A percentile compares a stretch with the other conserved stretches of the same genome.
Evolutionary conservation across 1,140 invertebrate species (phyloP).

Genomic region (Pseudomyrmex pallidus): DNA sequence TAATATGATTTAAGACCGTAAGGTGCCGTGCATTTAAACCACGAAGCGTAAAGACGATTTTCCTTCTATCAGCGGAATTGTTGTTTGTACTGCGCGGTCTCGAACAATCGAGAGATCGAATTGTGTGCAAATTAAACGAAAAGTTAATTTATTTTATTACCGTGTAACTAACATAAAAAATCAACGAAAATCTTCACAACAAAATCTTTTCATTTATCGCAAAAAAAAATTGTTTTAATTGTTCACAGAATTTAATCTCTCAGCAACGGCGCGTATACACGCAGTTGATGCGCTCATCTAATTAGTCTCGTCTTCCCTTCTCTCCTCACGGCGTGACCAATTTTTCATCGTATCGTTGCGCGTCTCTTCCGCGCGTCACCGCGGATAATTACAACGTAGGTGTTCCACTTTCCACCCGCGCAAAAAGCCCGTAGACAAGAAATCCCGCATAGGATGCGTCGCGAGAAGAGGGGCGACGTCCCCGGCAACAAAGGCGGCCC

Average conservation of each 20-base stretch:
- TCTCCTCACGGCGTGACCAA: neutral
- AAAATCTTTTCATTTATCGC: too few species aligned
- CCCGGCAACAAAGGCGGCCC: conserved; percentile 63
- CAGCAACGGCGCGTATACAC: neutral
- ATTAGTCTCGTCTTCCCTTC: neutral
- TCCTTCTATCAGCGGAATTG: neutral
- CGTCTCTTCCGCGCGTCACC: neutral
- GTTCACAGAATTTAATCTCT: neutral
- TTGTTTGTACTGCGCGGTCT: neutral
- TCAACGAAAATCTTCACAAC: too few species aligned
- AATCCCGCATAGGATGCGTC: conserved; percentile 42
- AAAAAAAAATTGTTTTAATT: too few species aligned
- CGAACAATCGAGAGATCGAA: neutral
- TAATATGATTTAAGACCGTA: conserved; percentile 72
- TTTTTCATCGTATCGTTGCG: neutral
- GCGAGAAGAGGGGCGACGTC: conserved; percentile 32
- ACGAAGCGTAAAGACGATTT: conserved; percentile 15
- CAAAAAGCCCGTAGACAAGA: conserved; percentile 42
- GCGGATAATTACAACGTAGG: conserved; percentile 35
- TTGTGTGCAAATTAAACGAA: neutral
- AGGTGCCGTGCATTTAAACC: conserved; percentile 12
- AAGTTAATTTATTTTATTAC: neutral
- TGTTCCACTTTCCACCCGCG: conserved; percentile 35
- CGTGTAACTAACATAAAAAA: too few species aligned
- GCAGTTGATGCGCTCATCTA: neutral